These are phyloP conservation scores for Cavia porcellus DNA, from an alignment of 2,113 vertebrate species.

Conservation along the genomic window DNA sequence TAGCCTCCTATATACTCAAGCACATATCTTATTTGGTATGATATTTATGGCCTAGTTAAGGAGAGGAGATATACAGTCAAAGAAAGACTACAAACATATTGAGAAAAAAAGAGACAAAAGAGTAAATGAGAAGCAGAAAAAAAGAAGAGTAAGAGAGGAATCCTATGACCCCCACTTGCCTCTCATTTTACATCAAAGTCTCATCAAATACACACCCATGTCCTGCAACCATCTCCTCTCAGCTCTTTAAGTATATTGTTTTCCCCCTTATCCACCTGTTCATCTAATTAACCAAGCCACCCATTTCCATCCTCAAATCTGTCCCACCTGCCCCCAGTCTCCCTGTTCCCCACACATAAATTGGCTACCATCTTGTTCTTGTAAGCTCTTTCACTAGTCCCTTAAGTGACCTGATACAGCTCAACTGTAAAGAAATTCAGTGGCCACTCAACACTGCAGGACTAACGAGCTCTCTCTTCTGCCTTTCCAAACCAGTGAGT, in stretches of 20 bases:
- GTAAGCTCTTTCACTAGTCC: background rate
- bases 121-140: background rate
- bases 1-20: background rate
- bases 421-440: background rate
- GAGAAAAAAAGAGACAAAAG: background rate
- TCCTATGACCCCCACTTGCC: background rate
- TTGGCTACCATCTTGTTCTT: background rate
- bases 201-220: background rate
- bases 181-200: background rate
- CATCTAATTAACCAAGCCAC: background rate
- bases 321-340: no score
- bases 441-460: background rate
- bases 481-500: slow-evolving; percentile 78
- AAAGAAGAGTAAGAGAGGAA: background rate
- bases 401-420: background rate
- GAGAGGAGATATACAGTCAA: background rate
- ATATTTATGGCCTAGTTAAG: background rate
- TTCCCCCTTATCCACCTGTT: background rate
- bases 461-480: slow-evolving; percentile 35
- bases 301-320: background rate
- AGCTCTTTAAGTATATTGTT: background rate
- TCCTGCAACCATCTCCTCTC: background rate
- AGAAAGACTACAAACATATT: background rate
- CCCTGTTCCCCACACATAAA: background rate
- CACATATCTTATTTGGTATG: background rate